phyloP scores from a whole-genome alignment of 2,888 invertebrate species.

The Leptopterna dolabrata region DNA sequence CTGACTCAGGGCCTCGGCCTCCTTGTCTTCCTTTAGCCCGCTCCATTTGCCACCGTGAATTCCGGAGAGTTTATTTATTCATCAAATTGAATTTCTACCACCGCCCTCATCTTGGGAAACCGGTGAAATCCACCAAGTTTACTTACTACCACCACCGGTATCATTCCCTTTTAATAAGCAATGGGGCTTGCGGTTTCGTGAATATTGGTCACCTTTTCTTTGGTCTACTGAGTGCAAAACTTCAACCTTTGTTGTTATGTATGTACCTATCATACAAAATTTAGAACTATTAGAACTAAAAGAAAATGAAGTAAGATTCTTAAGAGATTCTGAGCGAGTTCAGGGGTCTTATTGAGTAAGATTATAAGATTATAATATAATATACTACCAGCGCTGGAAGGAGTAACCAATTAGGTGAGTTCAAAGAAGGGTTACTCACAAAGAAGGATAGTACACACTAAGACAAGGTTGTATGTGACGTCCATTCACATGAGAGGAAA shows the following conservation, averaged over 20 bases:
- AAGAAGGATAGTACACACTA: no score
- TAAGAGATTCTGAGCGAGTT: no score
- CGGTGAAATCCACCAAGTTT: neutral
- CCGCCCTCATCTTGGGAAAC: neutral
- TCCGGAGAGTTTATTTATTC: neutral
- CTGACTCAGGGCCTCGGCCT: neutral
- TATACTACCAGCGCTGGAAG: no score
- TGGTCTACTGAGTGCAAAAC: neutral
- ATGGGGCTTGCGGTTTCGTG: neutral
- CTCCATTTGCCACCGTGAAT: neutral
- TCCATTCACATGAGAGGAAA: no score
- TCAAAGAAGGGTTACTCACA: no score
- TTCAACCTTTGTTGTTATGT: neutral
- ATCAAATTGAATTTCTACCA: neutral
- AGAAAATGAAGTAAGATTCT: no score
- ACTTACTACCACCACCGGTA: neutral
- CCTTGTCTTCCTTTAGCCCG: neutral
- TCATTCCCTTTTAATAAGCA: neutral
- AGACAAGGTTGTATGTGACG: no score
- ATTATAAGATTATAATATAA: no score
- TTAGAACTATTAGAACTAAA: no score
- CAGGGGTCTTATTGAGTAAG: no score
- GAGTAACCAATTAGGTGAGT: no score
- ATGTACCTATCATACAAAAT: no score
- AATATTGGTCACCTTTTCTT: neutral